These are phyloP conservation scores for Spatula versicolor DNA, from an alignment of 2,797 vertebrate genomes.

Conservation along the genomic window DNA sequence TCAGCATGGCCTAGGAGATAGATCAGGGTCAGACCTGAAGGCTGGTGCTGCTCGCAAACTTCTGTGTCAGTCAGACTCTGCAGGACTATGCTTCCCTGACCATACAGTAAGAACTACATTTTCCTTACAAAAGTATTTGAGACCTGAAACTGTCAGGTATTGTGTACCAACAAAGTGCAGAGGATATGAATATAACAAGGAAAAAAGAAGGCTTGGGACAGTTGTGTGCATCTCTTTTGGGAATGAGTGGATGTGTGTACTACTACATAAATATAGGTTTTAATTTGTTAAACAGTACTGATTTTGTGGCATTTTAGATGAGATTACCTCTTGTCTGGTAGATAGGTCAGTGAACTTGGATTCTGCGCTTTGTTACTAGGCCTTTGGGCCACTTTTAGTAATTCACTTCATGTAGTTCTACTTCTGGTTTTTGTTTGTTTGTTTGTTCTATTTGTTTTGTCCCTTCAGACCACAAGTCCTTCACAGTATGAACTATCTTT, in stretches of 20 bases:
- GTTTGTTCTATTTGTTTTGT: background rate
- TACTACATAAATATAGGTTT: background rate
- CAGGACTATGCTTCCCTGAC: background rate
- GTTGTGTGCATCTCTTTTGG: background rate
- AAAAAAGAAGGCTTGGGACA: background rate
- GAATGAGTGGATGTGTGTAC: no score
- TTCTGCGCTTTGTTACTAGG: background rate
- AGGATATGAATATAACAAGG: background rate
- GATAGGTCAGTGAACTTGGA: background rate
- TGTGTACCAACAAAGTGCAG: accelerated
- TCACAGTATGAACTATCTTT: accelerated
- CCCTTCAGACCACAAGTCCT: background rate
- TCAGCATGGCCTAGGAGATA: background rate
- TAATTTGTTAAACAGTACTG: background rate
- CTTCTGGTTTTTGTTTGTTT: background rate
- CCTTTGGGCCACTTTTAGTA: background rate
- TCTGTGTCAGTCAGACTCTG: no score
- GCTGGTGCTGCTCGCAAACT: background rate
- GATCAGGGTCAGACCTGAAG: background rate
- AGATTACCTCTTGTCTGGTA: background rate
- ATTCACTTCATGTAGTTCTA: background rate
- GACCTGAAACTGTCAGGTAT: background rate
- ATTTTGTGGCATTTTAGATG: background rate
- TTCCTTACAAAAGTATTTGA: background rate
- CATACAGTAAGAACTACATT: background rate